Evolutionary conservation across 2,113 vertebrate genomes (phyloP).

Genomic region (Arenaria interpres): DNA sequence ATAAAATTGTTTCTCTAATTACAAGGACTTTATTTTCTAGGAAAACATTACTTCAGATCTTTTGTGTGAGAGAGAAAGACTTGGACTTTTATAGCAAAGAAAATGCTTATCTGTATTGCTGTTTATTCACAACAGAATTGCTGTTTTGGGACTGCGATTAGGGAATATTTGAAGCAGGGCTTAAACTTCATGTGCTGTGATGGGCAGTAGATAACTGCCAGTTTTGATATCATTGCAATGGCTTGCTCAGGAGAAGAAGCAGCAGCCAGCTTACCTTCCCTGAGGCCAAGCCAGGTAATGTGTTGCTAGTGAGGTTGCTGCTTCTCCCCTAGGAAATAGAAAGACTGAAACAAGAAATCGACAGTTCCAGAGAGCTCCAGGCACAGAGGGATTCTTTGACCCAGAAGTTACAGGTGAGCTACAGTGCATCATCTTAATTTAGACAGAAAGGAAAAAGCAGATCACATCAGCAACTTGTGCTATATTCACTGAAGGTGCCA

Average conservation of each 20-base stretch:
- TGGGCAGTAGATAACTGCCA: background rate
- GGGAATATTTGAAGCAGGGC: background rate
- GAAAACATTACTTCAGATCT: background rate
- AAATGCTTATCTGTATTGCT: background rate
- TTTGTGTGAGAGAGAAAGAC: background rate
- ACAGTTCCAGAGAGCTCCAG: slow-evolving; percentile 89
- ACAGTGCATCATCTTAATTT: background rate
- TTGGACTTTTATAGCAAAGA: background rate
- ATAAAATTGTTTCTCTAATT: background rate
- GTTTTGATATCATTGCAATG: background rate
- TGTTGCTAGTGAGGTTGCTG: background rate
- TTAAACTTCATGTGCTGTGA: background rate
- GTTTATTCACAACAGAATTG: background rate
- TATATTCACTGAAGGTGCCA: background rate
- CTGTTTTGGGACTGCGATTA: background rate
- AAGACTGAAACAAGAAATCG: slow-evolving; percentile 89
- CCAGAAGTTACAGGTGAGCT: slow-evolving; percentile 88
- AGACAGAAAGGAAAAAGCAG: background rate
- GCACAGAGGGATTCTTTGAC: slow-evolving; percentile 88
- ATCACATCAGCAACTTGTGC: background rate
- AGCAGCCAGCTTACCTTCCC: background rate
- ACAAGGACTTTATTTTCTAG: background rate
- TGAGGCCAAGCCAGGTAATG: background rate
- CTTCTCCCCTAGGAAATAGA: slow-evolving; percentile 87
- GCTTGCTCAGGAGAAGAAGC: background rate